Evolutionary conservation across 2,888 invertebrate species (phyloP).

Genomic region (Eurytoma californica): DNA sequence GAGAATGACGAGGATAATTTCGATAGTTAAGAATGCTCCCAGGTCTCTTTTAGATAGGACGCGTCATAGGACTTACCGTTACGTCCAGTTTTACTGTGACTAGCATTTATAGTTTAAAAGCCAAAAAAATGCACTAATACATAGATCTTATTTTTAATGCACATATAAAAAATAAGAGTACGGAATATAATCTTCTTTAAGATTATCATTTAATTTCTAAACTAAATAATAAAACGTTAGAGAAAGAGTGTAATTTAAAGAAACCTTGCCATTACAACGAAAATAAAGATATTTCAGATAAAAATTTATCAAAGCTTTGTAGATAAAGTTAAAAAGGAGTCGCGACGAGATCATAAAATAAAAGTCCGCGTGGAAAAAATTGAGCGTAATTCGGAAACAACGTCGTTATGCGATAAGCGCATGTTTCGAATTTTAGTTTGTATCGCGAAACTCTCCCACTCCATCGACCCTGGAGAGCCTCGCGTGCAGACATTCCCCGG

Average conservation of each 20-base stretch:
- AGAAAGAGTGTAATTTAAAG: too few species aligned
- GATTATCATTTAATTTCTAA: too few species aligned
- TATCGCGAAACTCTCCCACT: constrained; percentile 16
- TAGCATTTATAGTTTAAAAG: constrained; percentile 25
- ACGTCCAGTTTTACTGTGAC: constrained; percentile 45
- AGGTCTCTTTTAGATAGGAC: constrained; percentile 44
- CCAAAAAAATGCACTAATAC: constrained; percentile 1
- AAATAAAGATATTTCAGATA: not conserved
- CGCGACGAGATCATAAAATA: not conserved
- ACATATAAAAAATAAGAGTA: not conserved
- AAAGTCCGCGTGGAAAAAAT: constrained; percentile 10
- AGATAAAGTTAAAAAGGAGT: not conserved
- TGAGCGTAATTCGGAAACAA: constrained; percentile 49
- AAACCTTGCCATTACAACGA: not conserved
- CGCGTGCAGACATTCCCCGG: constrained; percentile 23
- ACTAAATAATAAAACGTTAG: too few species aligned
- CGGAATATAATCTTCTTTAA: too few species aligned
- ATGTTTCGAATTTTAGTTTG: constrained; percentile 51
- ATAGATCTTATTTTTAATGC: not conserved
- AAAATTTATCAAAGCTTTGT: not conserved
- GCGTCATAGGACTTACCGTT: constrained; percentile 50
- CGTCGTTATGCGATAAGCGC: constrained; percentile 35
- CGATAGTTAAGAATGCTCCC: constrained; percentile 44
- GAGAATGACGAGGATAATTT: constrained; percentile 48
- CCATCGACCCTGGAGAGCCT: not conserved